Conservation (phyloP, 2,113 vertebrate genomes). For the Coregonus clupeaformis region DNA sequence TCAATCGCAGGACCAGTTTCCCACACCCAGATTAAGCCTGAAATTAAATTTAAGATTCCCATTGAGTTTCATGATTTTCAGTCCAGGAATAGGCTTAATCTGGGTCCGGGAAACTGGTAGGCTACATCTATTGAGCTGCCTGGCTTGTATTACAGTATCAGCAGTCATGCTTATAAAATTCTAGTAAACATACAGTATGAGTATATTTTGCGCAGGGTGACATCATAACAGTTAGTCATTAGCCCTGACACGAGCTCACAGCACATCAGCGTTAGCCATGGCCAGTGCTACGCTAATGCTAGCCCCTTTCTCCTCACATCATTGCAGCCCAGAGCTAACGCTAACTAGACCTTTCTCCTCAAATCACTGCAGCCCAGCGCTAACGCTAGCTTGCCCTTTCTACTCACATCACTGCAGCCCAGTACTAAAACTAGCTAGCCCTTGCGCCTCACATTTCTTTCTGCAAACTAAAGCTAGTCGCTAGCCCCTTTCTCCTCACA, state of each 20-base stretch:
- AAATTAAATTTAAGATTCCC: neutral
- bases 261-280: neutral
- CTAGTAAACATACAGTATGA: neutral
- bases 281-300: neutral
- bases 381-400: neutral
- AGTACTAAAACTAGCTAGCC: too few species aligned
- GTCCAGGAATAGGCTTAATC: too few species aligned
- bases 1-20: too few species aligned
- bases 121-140: neutral
- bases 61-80: neutral
- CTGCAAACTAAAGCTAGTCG: too few species aligned
- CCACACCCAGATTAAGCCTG: too few species aligned
- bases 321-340: too few species aligned
- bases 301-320: neutral
- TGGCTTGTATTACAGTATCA: neutral
- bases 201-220: neutral
- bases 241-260: conserved; percentile 1
- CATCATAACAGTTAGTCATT: neutral
- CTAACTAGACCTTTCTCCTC: neutral
- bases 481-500: neutral
- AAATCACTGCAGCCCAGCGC: neutral
- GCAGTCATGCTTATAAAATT: neutral
- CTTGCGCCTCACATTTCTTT: too few species aligned
- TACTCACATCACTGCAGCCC: neutral
- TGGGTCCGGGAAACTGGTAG: neutral